These are phyloP conservation scores for Bombus difficillimus DNA, from an alignment of 1,140 invertebrate species.

Conservation along the genomic window DNA sequence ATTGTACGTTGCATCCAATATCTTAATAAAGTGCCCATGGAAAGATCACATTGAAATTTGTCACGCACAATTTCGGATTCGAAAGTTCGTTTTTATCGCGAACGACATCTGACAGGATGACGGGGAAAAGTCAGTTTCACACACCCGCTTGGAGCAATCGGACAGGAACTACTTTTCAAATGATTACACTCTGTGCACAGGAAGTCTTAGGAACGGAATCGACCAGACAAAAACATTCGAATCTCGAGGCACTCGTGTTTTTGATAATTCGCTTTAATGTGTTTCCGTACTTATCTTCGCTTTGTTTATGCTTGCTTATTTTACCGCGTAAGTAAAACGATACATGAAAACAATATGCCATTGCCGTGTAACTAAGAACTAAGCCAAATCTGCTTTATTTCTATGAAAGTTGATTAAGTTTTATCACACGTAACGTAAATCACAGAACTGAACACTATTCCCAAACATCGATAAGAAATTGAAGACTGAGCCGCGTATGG, in stretches of 20 bases:
- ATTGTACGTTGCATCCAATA: not conserved
- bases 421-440: not conserved
- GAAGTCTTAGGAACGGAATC: not conserved
- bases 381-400: not conserved
- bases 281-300: not conserved
- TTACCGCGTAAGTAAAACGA: not conserved
- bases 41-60: not conserved
- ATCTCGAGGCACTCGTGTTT: not conserved
- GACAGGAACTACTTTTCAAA: slow-evolving; percentile 28
- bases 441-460: not conserved
- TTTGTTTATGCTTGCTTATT: slow-evolving; percentile 21
- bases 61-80: not conserved
- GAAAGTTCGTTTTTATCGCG: not conserved
- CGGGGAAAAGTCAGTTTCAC: not conserved
- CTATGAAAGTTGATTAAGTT: not conserved
- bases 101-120: not conserved
- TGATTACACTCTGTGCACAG: not conserved
- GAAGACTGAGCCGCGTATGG: not conserved
- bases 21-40: not conserved
- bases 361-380: not conserved
- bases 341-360: not conserved
- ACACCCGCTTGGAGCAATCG: slow-evolving; percentile 8
- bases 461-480: not conserved
- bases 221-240: not conserved
- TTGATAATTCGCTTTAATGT: not conserved